Evolutionary conservation across 2,797 vertebrate genomes (phyloP), one percentile per base, ranked within the genome.

Genomic region (Catamblyrhynchus diadema): DNA sequence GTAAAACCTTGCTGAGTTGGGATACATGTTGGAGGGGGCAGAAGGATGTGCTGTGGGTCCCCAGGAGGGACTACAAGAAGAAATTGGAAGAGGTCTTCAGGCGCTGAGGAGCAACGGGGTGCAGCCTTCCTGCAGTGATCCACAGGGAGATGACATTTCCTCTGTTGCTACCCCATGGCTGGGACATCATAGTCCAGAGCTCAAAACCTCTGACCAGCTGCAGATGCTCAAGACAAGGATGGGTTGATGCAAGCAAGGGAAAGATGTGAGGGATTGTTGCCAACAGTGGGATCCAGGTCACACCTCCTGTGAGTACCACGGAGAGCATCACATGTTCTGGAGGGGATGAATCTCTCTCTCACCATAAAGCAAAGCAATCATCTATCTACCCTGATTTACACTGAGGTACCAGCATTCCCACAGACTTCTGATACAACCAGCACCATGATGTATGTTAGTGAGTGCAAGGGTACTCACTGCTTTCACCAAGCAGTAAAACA

Each of bases 21-120:
- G 9, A 28, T 2, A 0, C 0, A 0, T 8, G 3, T 10, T 35
- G 33, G n/a, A 64, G 8, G 4, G 4, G 3, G 11, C 35, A 62
- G 18, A 67, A 27, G 6, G 3, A 3, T 20, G 6, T 75, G 32
- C 44, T 30, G 12, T 0, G 0, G 64, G 14, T 66, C 12, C 48
- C 19, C 22, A 10, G 50, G 27, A 48, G 5, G 18, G 10, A 35
- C 0, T 12, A 11, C 2, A 14, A 27, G 37, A 50, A 35, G 24
- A 1, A 2, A 14, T 10, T 21, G 6, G 12, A 33, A 30, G 24
- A 11, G 23, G 14, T 39, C 14, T 24, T 2, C 0, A 1, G 44
- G 32, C 7, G 20, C 1, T 27, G 35, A 41, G 9, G 25, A 19
- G 1, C 22, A 16, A 13, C 1, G 20, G 14, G 14, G 4, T 23